Conservation (phyloP, 2,797 vertebrate genomes). For the Erethizon dorsatum region DNA sequence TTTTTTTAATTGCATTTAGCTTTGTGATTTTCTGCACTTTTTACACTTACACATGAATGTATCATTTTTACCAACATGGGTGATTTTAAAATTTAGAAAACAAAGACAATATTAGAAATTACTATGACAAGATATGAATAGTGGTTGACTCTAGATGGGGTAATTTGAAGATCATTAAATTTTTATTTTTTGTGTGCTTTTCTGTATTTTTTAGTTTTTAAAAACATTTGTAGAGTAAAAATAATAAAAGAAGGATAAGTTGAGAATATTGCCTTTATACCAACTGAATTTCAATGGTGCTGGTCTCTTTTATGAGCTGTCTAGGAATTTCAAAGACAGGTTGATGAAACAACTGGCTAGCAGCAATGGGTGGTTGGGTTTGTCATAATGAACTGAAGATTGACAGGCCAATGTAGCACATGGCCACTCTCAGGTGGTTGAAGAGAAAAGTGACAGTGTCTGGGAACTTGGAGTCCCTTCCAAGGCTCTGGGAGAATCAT, state of each 20-base stretch:
- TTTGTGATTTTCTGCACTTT: slow-evolving; percentile 53
- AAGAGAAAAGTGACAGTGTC: slow-evolving; percentile 39
- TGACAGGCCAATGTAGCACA: not conserved
- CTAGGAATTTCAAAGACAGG: slow-evolving; percentile 51
- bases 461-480: slow-evolving; percentile 41
- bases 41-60: not conserved
- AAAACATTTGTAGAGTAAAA: not conserved
- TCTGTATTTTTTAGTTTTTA: not conserved
- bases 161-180: not conserved
- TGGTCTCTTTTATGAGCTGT: slow-evolving; percentile 39
- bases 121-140: not conserved
- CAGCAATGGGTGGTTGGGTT: not conserved
- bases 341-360: slow-evolving; percentile 17
- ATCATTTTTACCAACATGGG: not conserved
- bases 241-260: not conserved
- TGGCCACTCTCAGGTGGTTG: slow-evolving; percentile 43
- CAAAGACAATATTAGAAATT: slow-evolving; percentile 42
- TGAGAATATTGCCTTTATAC: not conserved
- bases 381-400: not conserved
- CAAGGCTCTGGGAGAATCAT: slow-evolving; percentile 57
- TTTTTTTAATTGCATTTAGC: not conserved
- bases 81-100: slow-evolving; percentile 31
- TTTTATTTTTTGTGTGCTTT: slow-evolving; percentile 47
- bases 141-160: not conserved
- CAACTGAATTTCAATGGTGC: not conserved